Conservation (phyloP, 2,888 invertebrate genomes). For the Cryptus viduatorius region DNA sequence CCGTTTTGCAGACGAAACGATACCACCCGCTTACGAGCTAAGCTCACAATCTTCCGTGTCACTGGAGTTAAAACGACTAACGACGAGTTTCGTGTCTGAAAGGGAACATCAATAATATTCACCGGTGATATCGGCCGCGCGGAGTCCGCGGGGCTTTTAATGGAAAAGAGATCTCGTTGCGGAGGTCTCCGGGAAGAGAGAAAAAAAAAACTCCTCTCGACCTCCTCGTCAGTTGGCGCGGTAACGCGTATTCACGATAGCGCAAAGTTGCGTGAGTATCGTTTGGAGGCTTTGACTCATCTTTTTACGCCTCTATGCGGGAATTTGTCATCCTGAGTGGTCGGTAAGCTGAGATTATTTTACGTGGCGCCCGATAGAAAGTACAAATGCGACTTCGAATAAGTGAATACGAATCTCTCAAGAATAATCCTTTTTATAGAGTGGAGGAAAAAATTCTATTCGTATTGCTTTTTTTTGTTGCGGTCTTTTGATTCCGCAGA, state of each 20-base stretch:
- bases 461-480: too few species aligned
- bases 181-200: conserved; percentile 16
- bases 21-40: conserved; percentile 28
- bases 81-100: conserved; percentile 50
- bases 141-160: conserved; percentile 52
- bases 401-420: not conserved
- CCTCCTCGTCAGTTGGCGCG: conserved; percentile 16
- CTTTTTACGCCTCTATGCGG: conserved; percentile 11
- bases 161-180: conserved; percentile 44
- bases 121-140: conserved; percentile 38
- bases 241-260: conserved; percentile 13
- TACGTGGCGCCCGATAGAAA: not conserved
- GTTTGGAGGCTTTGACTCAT: conserved; percentile 18
- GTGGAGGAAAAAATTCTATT: too few species aligned
- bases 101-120: conserved; percentile 69
- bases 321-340: conserved; percentile 3
- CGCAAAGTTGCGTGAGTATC: conserved; percentile 4
- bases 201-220: not conserved
- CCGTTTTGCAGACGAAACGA: not conserved
- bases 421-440: too few species aligned
- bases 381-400: not conserved
- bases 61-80: conserved; percentile 31
- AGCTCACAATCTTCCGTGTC: conserved; percentile 39
- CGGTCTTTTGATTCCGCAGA: too few species aligned
- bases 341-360: not conserved